These are phyloP conservation scores for Mythimna albipuncta DNA, from an alignment of 2,888 invertebrate genomes.

Conservation along the genomic window DNA sequence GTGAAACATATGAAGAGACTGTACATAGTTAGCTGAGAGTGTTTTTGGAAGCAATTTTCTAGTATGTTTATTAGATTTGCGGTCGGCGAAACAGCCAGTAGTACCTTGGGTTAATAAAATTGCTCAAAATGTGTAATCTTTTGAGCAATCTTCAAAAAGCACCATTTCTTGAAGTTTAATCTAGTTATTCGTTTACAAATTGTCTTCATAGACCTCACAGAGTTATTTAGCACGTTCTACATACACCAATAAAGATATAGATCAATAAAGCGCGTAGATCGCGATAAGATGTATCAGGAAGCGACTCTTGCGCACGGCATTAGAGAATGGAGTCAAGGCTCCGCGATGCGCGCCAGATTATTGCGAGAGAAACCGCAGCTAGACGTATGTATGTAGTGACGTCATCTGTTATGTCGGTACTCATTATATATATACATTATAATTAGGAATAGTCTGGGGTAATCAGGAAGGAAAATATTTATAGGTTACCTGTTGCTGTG, in stretches of 20 bases:
- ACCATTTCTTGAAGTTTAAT: neutral
- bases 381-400: slow-evolving; percentile 12
- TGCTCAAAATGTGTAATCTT: slow-evolving; percentile 12
- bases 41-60: slow-evolving; percentile 18
- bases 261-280: slow-evolving; percentile 53
- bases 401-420: neutral
- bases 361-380: slow-evolving; percentile 47
- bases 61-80: slow-evolving; percentile 10
- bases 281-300: slow-evolving; percentile 65
- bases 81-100: slow-evolving; percentile 16
- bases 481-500: neutral
- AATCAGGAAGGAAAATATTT: slow-evolving; percentile 14
- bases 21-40: neutral
- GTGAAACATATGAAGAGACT: slow-evolving; percentile 32
- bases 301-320: slow-evolving; percentile 58
- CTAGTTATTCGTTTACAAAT: neutral
- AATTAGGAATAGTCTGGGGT: slow-evolving; percentile 25
- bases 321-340: slow-evolving; percentile 65
- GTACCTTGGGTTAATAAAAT: slow-evolving; percentile 30
- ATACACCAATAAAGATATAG: slow-evolving; percentile 50
- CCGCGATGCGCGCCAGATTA: slow-evolving; percentile 59
- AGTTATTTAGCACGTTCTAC: slow-evolving; percentile 39
- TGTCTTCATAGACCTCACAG: neutral
- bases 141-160: slow-evolving; percentile 5
- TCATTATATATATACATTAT: neutral